Evolutionary conservation across 2,797 vertebrate genomes (phyloP).

Genomic region (Cuculus canorus): DNA sequence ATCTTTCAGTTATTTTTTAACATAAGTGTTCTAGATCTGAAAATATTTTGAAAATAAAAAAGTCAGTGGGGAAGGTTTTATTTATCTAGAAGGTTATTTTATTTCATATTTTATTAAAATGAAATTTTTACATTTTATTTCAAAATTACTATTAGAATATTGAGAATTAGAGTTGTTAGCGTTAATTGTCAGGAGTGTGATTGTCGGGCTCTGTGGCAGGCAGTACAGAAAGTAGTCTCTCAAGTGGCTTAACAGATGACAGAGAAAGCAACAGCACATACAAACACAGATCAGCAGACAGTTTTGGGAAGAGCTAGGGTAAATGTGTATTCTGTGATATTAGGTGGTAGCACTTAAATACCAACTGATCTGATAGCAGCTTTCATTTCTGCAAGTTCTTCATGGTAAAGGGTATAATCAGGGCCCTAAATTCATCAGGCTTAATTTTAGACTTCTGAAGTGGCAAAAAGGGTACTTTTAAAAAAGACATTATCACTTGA

Average conservation of each 20-base stretch:
- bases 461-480: not conserved
- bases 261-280: not conserved
- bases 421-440: constrained; percentile 2
- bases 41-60: not conserved
- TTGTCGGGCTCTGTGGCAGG: not conserved
- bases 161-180: not conserved
- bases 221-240: not conserved
- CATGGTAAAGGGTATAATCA: not conserved
- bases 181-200: not conserved
- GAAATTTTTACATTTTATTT: not conserved
- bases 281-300: not conserved
- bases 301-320: not conserved
- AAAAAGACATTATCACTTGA: not conserved
- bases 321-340: constrained; percentile 17
- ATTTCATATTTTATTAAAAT: not conserved
- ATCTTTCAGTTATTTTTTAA: not conserved
- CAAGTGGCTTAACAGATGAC: not conserved
- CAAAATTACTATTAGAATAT: not conserved
- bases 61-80: not conserved
- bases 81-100: not conserved
- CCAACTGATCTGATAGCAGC: not conserved
- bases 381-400: constrained; percentile 17
- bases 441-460: constrained; percentile 33
- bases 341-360: not conserved
- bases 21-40: not conserved